phyloP scores from a whole-genome alignment of 2,113 vertebrate species.

The Epinephelus cyanopodus region DNA sequence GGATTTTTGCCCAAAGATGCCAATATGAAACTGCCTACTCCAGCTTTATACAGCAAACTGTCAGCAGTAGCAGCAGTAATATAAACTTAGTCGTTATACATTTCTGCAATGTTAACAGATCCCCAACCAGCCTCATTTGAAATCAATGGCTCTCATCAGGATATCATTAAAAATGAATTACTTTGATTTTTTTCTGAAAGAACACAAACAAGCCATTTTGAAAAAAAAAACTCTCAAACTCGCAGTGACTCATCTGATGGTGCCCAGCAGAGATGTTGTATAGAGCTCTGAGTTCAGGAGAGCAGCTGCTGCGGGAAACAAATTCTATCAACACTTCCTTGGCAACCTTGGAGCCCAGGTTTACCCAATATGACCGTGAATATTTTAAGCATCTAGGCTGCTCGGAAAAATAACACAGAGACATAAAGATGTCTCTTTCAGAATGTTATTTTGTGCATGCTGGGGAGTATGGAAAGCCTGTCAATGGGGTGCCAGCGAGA shows the following conservation, averaged over 20 bases:
- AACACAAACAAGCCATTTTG: slow-evolving; percentile 40
- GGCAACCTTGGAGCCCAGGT: slow-evolving; percentile 59
- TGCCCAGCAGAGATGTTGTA: slow-evolving; percentile 48
- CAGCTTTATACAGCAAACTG: too few relatives aligned
- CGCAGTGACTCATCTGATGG: slow-evolving; percentile 22
- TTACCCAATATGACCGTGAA: slow-evolving; percentile 68
- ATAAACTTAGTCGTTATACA: neutral
- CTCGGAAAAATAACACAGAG: slow-evolving; percentile 44
- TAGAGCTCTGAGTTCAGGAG: slow-evolving; percentile 32
- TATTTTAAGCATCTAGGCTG: slow-evolving; percentile 61
- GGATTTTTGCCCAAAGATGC: too few relatives aligned
- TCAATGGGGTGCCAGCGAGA: slow-evolving; percentile 48
- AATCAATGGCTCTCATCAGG: slow-evolving; percentile 24
- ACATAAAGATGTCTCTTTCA: slow-evolving; percentile 62
- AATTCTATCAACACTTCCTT: slow-evolving; percentile 69
- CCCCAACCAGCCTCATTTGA: neutral
- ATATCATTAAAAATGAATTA: slow-evolving; percentile 44
- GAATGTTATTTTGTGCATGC: slow-evolving; percentile 59
- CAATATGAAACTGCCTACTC: too few relatives aligned
- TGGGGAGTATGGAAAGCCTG: slow-evolving; percentile 57
- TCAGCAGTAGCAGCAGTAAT: neutral
- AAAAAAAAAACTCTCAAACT: slow-evolving; percentile 21
- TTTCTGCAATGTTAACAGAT: neutral
- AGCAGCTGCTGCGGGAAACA: slow-evolving; percentile 63
- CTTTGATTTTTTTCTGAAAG: slow-evolving; percentile 40